Percentiles rank a stretch among this genome's conserved stretches.
phyloP scores from a whole-genome alignment of 2,797 vertebrate species.

The Psittacula derbiana region DNA sequence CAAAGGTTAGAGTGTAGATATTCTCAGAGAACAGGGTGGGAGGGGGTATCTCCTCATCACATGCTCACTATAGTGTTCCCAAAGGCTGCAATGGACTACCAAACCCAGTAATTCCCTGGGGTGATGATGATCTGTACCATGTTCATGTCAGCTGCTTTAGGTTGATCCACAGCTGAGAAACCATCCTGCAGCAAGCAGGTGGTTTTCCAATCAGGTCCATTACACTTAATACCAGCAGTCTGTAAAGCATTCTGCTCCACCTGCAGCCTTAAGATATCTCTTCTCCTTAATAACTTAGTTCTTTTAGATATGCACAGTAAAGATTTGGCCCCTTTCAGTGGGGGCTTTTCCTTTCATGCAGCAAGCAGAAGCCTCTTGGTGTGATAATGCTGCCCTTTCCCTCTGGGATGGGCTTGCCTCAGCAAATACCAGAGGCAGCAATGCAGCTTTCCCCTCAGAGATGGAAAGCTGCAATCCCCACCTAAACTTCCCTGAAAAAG shows the following conservation, averaged over 20 bases:
- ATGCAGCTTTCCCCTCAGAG: not conserved
- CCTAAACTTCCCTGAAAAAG: not conserved
- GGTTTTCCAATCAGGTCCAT: not conserved
- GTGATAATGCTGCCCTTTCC: not conserved
- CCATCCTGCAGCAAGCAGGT: not conserved
- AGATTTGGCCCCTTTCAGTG: not conserved
- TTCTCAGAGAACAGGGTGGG: not conserved
- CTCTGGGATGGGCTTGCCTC: not conserved
- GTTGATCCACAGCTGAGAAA: not conserved
- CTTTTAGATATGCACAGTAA: not conserved
- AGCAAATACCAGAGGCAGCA: not conserved
- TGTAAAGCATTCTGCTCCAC: not conserved
- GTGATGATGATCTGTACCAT: not conserved
- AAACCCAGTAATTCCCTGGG: not conserved
- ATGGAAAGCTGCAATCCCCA: not conserved
- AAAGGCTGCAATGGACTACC: not conserved
- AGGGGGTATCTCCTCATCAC: not conserved
- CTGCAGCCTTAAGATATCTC: not conserved
- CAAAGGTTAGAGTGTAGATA: not conserved
- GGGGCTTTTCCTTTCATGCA: not conserved
- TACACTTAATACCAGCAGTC: not conserved
- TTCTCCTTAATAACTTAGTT: slow-evolving; percentile 45
- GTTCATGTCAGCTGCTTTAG: not conserved
- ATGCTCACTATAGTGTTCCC: not conserved
- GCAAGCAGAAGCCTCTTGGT: not conserved